Conservation (phyloP, 2,888 invertebrate species). For the Dioctria rufipes region DNA sequence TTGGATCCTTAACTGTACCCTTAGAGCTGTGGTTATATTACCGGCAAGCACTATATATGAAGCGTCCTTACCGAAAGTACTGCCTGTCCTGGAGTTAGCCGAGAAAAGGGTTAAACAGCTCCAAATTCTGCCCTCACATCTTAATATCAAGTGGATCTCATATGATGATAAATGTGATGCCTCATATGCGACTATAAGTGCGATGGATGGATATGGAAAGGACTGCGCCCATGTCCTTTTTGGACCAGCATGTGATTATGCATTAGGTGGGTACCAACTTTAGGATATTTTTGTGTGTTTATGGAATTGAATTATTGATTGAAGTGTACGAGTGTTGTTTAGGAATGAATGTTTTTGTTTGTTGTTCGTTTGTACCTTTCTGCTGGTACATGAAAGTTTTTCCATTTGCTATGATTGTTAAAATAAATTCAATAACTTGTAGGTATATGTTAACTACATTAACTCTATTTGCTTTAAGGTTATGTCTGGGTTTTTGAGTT, state of each 20-base stretch:
- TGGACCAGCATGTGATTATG: constrained; percentile 87
- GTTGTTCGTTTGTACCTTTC: background rate
- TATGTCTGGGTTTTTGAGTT: too few species aligned
- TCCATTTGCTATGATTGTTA: too few species aligned
- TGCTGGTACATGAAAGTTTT: background rate
- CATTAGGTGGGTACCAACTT: constrained; percentile 77
- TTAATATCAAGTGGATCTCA: constrained; percentile 76
- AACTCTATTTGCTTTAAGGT: too few species aligned
- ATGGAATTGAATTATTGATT: background rate
- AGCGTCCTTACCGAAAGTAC: constrained; percentile 76
- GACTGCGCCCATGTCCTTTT: constrained; percentile 85
- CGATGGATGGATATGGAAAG: constrained; percentile 80
- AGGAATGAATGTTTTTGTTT: background rate
- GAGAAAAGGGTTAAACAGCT: constrained; percentile 73
- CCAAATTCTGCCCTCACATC: constrained; percentile 75
- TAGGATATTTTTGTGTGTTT: background rate
- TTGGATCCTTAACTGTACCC: constrained; percentile 72
- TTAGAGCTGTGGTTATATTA: constrained; percentile 78
- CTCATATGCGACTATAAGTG: constrained; percentile 80
- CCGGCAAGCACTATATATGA: constrained; percentile 75
- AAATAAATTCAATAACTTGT: too few species aligned
- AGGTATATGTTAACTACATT: too few species aligned
- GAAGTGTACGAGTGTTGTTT: too few species aligned
- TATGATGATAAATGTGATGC: constrained; percentile 84
- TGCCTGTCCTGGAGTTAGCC: constrained; percentile 77